Evolutionary conservation across 2,113 vertebrate genomes (phyloP).

Genomic region (Gadus chalcogrammus): DNA sequence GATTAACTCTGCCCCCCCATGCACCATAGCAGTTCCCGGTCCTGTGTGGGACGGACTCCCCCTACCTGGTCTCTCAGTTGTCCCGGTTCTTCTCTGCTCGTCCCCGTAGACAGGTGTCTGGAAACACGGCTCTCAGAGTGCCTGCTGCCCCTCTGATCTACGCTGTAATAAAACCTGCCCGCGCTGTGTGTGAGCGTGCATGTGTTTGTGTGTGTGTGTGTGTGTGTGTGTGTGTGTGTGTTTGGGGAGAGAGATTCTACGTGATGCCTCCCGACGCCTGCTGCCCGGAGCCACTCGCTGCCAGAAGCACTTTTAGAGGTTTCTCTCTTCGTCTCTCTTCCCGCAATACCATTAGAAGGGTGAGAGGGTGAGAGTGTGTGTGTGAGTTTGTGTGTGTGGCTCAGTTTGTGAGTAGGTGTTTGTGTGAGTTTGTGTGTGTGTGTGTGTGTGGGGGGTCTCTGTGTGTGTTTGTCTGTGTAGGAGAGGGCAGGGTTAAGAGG

Average conservation of each 20-base stretch:
- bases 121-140: constrained; percentile 52
- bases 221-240: too few species aligned
- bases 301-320: constrained; percentile 60
- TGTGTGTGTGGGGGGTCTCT: too few species aligned
- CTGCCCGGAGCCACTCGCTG: constrained; percentile 47
- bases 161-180: constrained; percentile 71
- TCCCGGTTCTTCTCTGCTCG: constrained; percentile 46
- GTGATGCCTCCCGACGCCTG: constrained; percentile 48
- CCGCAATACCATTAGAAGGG: constrained; percentile 42
- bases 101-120: constrained; percentile 54
- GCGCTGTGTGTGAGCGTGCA: constrained; percentile 21
- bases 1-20: constrained; percentile 22
- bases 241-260: too few species aligned
- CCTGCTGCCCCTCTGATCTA: constrained; percentile 45
- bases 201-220: too few species aligned
- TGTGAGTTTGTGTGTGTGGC: neutral
- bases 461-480: too few species aligned
- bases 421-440: too few species aligned
- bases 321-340: constrained; percentile 52
- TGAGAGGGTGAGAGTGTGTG: neutral
- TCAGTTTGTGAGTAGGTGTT: too few species aligned
- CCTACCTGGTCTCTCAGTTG: constrained; percentile 65
- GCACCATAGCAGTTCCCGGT: neutral
- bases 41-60: constrained; percentile 21
- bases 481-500: too few species aligned